Evolutionary conservation across 1,140 invertebrate genomes (phyloP).

Genomic region (Trachymyrmex septentrionalis): DNA sequence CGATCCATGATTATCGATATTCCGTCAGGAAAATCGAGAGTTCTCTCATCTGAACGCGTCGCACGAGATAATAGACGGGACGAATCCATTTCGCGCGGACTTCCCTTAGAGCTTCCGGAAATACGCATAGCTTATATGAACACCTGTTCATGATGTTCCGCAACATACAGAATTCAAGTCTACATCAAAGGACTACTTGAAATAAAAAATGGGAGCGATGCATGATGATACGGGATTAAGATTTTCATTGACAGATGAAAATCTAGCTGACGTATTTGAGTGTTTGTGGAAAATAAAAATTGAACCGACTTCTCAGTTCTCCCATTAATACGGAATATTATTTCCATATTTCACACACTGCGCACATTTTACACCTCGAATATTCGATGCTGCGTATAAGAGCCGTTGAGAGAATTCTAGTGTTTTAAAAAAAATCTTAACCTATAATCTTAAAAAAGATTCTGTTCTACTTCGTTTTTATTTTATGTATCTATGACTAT

Average conservation of each 20-base stretch:
- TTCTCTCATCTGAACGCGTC: slow-evolving; percentile 26
- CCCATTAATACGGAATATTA: not conserved
- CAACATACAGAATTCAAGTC: not conserved
- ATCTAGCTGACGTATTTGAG: not conserved
- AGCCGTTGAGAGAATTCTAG: not conserved
- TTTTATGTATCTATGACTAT: too few relatives aligned
- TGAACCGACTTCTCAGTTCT: not conserved
- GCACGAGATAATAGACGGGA: slow-evolving; percentile 4
- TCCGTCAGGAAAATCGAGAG: slow-evolving; percentile 59
- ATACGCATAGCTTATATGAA: not conserved
- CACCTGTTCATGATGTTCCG: not conserved
- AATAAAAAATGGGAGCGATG: not conserved
- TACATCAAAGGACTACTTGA: not conserved
- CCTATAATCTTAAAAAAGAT: too few relatives aligned
- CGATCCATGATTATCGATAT: slow-evolving; percentile 40
- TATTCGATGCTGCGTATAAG: not conserved
- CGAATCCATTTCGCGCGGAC: not conserved
- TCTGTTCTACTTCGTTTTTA: too few relatives aligned
- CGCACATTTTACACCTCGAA: not conserved
- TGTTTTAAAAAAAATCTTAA: too few relatives aligned
- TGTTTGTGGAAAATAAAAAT: not conserved
- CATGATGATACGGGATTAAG: not conserved
- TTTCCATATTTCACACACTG: not conserved
- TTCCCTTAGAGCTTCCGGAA: not conserved
- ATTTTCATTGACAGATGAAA: slow-evolving; percentile 6